Conservation (phyloP, 2,797 vertebrate genomes). For the Salarias fasciatus region DNA sequence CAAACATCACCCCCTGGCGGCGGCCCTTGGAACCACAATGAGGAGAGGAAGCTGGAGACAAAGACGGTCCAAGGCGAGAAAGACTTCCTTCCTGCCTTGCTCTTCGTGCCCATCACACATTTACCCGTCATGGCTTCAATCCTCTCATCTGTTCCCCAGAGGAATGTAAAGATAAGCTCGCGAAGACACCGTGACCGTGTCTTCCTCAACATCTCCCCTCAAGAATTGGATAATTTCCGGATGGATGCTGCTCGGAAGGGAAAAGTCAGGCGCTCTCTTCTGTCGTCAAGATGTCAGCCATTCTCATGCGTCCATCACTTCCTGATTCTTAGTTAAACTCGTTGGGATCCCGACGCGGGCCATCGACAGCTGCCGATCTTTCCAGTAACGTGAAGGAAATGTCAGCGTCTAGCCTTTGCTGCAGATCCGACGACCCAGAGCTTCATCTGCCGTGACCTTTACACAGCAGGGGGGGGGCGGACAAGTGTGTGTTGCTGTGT, state of each 20-base stretch:
- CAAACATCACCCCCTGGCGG: slow-evolving; percentile 63
- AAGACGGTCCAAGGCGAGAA: slow-evolving; percentile 31
- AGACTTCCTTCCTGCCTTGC: slow-evolving; percentile 42
- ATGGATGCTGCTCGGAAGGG: slow-evolving; percentile 35
- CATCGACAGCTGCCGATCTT: slow-evolving; percentile 42
- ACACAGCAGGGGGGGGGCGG: slow-evolving; percentile 42
- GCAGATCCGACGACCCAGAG: slow-evolving; percentile 36
- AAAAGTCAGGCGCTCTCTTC: slow-evolving; percentile 28
- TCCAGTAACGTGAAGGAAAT: slow-evolving; percentile 31
- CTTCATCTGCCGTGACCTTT: slow-evolving; percentile 60
- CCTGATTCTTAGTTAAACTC: slow-evolving; percentile 19
- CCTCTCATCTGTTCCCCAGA: slow-evolving; percentile 37
- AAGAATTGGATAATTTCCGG: slow-evolving; percentile 26
- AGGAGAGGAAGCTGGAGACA: slow-evolving; percentile 44
- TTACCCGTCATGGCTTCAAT: slow-evolving; percentile 41
- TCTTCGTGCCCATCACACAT: slow-evolving; percentile 43
- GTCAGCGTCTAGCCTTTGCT: slow-evolving; percentile 30
- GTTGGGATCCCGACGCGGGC: slow-evolving; percentile 31
- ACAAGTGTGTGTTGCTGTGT: slow-evolving; percentile 23
- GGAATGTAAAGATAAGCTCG: slow-evolving; percentile 66
- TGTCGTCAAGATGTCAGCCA: slow-evolving; percentile 35
- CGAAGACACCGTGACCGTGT: slow-evolving; percentile 50
- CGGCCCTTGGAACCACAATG: slow-evolving; percentile 56
- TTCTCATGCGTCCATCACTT: slow-evolving; percentile 28
- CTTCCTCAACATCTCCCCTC: slow-evolving; percentile 50